Evolutionary conservation across 2,888 invertebrate species (phyloP), one percentile per base, ranked within the genome.

Genomic region (Eupithecia subfuscata): DNA sequence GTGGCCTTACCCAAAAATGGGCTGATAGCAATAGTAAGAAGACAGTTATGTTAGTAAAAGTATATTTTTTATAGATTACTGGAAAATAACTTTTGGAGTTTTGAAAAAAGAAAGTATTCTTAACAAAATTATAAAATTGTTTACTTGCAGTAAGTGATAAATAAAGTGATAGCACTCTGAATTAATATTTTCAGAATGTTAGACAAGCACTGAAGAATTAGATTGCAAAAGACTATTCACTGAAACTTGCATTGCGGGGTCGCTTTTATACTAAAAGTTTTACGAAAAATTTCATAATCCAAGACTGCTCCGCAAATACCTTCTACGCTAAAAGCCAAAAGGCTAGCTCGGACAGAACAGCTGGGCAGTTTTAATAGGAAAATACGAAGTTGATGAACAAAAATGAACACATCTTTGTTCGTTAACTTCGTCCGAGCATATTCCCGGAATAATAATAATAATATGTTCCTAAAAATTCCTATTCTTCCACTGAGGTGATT

Each of bases 311-410:
- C 16, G n/a, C 56, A 68, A 72, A 71, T 71, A 75, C 68, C 68
- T 75, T 68, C 40, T 30, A 22, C 18, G 68, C 63, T 75, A 71
- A 75, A 71, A 75, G 75, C 71, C 48, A 69, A 63, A 48, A 48
- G 11, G 22, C 45, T n/a, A 70, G 73, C 56, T 67, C 12, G 40
- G 9, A 25, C 7, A 16, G 65, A 45, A 72, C 45, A 68, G 71
- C 60, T 70, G 22, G 60, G 12, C 25, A 60, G 12, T 25, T 25
- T 14, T 22, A 14, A 25, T 25, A n/a, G n/a, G n/a, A n/a, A n/a
- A n/a, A n/a, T n/a, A n/a, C n/a, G n/a, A n/a, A n/a, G n/a, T n/a
- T n/a, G n/a, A n/a, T n/a, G n/a, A n/a, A n/a, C n/a, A n/a, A n/a
- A n/a, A n/a, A n/a, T n/a, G 9, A 2, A 30, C 16, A 11, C 0